These are phyloP conservation scores for Anthopleura xanthogrammica DNA, from an alignment of 92 coral and sea anemone species.

Conservation along the genomic window DNA sequence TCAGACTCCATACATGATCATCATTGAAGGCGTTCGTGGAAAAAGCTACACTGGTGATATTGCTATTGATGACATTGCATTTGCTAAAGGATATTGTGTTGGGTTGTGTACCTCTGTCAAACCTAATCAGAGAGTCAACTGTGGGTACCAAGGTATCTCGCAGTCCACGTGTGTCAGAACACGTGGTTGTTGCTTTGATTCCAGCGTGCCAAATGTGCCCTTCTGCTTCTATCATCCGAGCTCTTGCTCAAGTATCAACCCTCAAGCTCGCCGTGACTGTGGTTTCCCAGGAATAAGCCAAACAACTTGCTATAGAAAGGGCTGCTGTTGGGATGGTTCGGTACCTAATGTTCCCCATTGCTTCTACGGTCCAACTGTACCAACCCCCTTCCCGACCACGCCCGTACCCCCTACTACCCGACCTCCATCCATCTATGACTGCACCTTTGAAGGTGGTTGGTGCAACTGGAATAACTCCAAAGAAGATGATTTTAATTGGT, in stretches of 20 bases:
- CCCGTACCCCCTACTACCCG: slow-evolving; percentile 78
- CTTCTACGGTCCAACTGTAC: slow-evolving; percentile 85
- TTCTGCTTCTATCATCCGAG: slow-evolving; percentile 95
- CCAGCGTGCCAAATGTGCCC: slow-evolving; percentile 76
- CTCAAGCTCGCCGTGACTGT: slow-evolving; percentile 65
- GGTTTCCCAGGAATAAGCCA: slow-evolving; percentile 67
- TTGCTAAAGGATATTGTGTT: slow-evolving; percentile 77
- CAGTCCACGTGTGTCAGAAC: slow-evolving; percentile 55
- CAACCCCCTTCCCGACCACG: slow-evolving; percentile 98
- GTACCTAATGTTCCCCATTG: slow-evolving; percentile 78
- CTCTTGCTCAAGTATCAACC: slow-evolving; percentile 73
- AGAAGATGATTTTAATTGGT: slow-evolving; percentile 85
- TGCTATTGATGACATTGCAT: slow-evolving; percentile 80
- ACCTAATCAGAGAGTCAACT: slow-evolving; percentile 75
- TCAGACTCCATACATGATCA: slow-evolving; percentile 33
- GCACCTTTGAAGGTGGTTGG: slow-evolving; percentile 69
- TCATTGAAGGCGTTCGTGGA: slow-evolving; percentile 82
- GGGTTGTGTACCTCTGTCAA: slow-evolving; percentile 88
- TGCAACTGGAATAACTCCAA: slow-evolving; percentile 86
- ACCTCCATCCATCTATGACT: slow-evolving; percentile 86
- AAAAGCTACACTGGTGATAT: slow-evolving; percentile 81
- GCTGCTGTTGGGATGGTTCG: slow-evolving; percentile 94
- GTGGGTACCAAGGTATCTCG: slow-evolving; percentile 81
- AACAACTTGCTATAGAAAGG: slow-evolving; percentile 55
- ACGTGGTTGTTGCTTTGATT: slow-evolving; percentile 87